Conservation (phyloP, 2,113 vertebrate species). For the Scophthalmus maximus region DNA sequence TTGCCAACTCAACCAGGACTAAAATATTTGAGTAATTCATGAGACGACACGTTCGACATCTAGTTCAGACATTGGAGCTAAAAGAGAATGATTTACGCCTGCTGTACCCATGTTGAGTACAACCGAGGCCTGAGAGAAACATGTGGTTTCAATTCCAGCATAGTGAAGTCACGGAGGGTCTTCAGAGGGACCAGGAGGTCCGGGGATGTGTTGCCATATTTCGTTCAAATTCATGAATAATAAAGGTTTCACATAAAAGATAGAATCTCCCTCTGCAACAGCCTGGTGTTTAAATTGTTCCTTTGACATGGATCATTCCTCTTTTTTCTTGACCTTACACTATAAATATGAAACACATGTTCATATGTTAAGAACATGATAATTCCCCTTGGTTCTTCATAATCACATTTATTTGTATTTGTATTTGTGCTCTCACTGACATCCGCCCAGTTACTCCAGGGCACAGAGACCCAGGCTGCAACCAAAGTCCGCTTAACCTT, state of each 20-base stretch:
- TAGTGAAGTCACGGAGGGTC: conserved; percentile 56
- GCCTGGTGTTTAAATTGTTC: conserved; percentile 28
- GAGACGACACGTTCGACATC: conserved; percentile 49
- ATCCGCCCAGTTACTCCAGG: conserved; percentile 6
- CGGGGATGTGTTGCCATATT: conserved; percentile 22
- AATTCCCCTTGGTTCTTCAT: conserved; percentile 5
- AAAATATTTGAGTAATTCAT: conserved; percentile 39
- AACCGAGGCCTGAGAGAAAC: conserved; percentile 25
- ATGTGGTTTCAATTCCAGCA: conserved; percentile 49
- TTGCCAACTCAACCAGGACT: background rate
- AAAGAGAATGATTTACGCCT: conserved; percentile 44
- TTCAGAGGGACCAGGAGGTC: conserved; percentile 13
- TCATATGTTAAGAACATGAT: background rate
- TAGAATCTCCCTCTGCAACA: background rate
- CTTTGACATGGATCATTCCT: conserved; percentile 18
- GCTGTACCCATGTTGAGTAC: conserved; percentile 28
- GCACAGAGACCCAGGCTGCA: background rate
- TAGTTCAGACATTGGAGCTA: conserved; percentile 53
- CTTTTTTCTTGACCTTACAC: conserved; percentile 1
- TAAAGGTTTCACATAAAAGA: conserved; percentile 46
- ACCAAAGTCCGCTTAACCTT: background rate
- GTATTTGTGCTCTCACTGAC: background rate
- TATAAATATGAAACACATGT: conserved; percentile 10
- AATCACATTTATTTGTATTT: background rate
- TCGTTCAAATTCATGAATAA: conserved; percentile 58